phyloP scores from a whole-genome alignment of 2,113 vertebrate genomes.

The Aphyosemion australe region DNA sequence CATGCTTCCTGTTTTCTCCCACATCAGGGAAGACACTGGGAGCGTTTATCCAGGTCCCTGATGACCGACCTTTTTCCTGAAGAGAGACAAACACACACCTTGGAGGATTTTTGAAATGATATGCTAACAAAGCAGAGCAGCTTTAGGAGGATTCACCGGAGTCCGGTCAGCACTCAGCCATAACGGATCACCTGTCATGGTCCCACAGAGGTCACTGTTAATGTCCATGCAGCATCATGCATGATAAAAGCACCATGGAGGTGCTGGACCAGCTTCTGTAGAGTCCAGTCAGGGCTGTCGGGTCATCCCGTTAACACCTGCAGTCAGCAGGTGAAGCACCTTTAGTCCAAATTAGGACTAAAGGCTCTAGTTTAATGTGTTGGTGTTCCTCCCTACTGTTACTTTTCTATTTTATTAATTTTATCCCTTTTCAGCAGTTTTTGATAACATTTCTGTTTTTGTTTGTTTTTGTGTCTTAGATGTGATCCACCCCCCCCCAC shows the following conservation, averaged over 20 bases:
- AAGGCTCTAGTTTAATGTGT: too few relatives aligned
- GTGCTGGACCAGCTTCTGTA: background rate
- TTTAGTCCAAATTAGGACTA: too few relatives aligned
- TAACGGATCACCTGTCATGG: conserved; percentile 53
- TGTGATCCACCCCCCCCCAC: too few relatives aligned
- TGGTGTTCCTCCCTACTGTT: too few relatives aligned
- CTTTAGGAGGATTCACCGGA: conserved; percentile 3
- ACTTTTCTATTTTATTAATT: too few relatives aligned
- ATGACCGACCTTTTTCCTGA: conserved; percentile 46
- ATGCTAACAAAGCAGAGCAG: background rate
- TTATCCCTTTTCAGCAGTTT: too few relatives aligned
- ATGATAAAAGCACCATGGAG: conserved; percentile 27
- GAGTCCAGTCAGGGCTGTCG: too few relatives aligned
- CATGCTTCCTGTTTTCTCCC: conserved; percentile 54
- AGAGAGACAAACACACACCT: conserved; percentile 21
- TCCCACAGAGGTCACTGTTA: conserved; percentile 57
- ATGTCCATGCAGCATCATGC: conserved; percentile 20
- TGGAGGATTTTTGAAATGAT: background rate
- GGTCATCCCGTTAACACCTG: too few relatives aligned
- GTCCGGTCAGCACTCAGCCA: conserved; percentile 13
- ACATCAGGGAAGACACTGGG: conserved; percentile 55
- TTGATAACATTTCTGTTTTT: too few relatives aligned
- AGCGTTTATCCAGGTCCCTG: conserved; percentile 65
- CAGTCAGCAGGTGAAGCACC: too few relatives aligned
- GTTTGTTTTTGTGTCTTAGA: too few relatives aligned